phyloP scores from a whole-genome alignment of 1,140 invertebrate species.

The Amyelois transitella region DNA sequence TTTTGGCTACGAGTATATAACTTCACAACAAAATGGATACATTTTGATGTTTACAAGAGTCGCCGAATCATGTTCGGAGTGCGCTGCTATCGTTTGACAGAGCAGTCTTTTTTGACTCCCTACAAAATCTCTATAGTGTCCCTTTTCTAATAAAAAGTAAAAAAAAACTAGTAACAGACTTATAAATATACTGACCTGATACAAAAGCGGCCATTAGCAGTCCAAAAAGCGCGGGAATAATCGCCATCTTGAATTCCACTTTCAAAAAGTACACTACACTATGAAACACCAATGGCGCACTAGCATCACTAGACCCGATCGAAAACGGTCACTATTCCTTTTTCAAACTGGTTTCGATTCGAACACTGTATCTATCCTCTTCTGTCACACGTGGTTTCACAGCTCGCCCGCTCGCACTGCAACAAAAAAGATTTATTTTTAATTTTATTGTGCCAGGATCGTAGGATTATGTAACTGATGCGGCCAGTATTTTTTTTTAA shows the following conservation, averaged over 20 bases:
- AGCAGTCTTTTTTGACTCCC: too few relatives aligned
- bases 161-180: background rate
- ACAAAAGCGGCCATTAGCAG: constrained; percentile 39
- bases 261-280: constrained; percentile 20
- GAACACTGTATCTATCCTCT: constrained; percentile 34
- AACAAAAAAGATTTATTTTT: constrained; percentile 47
- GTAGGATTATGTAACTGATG: constrained; percentile 30
- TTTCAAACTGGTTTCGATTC: constrained; percentile 39
- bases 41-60: too few relatives aligned
- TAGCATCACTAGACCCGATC: constrained; percentile 43
- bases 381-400: constrained; percentile 17
- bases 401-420: constrained; percentile 40
- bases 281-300: constrained; percentile 33
- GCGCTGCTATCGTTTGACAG: too few relatives aligned
- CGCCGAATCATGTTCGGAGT: too few relatives aligned
- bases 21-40: too few relatives aligned
- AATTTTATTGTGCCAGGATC: constrained; percentile 27
- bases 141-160: too few relatives aligned
- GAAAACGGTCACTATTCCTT: constrained; percentile 38
- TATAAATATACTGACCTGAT: constrained; percentile 29
- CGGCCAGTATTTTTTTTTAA: constrained; percentile 8
- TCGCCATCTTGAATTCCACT: constrained; percentile 44
- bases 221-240: constrained; percentile 54
- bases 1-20: too few relatives aligned
- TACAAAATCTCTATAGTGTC: too few relatives aligned